phyloP scores from a whole-genome alignment of 2,888 invertebrate species.

The Melipona beecheii region DNA sequence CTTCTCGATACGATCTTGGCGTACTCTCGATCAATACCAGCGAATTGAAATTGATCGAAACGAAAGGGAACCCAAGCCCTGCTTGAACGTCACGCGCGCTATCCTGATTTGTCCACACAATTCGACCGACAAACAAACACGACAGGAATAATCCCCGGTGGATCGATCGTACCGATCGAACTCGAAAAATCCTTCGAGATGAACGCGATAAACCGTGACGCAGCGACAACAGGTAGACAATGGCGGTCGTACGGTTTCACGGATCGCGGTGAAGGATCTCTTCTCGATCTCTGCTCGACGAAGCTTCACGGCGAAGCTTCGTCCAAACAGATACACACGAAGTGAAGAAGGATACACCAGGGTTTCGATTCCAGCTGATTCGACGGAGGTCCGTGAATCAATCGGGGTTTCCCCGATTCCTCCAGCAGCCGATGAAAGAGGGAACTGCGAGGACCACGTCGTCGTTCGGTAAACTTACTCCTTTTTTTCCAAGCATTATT shows the following conservation, averaged over 20 bases:
- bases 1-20: not conserved
- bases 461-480: constrained; percentile 66
- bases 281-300: constrained; percentile 9
- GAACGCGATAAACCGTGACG: constrained; percentile 63
- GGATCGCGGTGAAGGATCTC: not conserved
- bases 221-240: constrained; percentile 48
- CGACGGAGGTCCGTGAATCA: constrained; percentile 42
- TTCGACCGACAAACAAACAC: not conserved
- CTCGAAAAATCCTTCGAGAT: constrained; percentile 44
- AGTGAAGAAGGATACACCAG: not conserved
- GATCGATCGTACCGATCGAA: not conserved
- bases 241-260: constrained; percentile 11
- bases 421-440: constrained; percentile 27
- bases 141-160: not conserved
- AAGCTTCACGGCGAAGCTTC: constrained; percentile 19
- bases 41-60: not conserved
- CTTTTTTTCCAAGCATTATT: constrained; percentile 53
- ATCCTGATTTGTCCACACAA: not conserved
- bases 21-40: not conserved
- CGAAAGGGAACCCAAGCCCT: not conserved
- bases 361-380: not conserved
- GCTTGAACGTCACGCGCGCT: not conserved
- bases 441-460: constrained; percentile 56
- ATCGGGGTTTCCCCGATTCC: constrained; percentile 40
- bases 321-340: constrained; percentile 9